Base-by-base conservation (phyloP, 2,113 vertebrate species). In the Oryzias curvinotus region DNA sequence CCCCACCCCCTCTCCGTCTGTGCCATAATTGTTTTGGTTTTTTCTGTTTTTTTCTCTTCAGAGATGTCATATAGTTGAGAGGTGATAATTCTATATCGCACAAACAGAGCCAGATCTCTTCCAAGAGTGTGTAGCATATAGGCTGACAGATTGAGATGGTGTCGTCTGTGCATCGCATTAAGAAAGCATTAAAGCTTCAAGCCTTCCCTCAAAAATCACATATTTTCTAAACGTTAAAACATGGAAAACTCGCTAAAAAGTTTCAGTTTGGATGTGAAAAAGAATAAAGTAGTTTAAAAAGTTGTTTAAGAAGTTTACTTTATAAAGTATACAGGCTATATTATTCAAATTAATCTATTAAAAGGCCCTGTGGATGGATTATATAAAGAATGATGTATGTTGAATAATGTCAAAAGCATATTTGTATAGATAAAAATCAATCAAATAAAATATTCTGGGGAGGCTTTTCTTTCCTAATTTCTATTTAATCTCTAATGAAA, bases 1-100 rank as follows among this genome's bases (percentile, higher is more conserved):
- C 90, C 88, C 90, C 91, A 90, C 91, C 91, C 91, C 90, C 92
- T 73, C 82, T 83, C 92, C 91, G 87, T 92, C 91, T 93, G 91
- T 90, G 88, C 78, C 82, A 86, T 82, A 80, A 89, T 89, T 89
- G 86, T 90, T 89, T 85, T 70, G 15, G 55, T 62, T 62, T 49
- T 14, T 43, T 1, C 21, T 28, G 7, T n/a, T 55, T 65, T 77
- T 77, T 68, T 58, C 75, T 81, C 81, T 80, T 63, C 71, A 85
- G 84, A 89, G 88, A 90, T 89, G 90, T 90, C 87, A 90, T 86
- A 82, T 80, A 86, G 80, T 84, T 87, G 73, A 77, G 73, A 85
- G 85, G 84, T 89, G 86, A 84, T 70, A 85, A 81, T 78, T 89
- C 82, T 81, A 85, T 86, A 88, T 82, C 78, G 87, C 88, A 83